Conservation (phyloP, 2,797 vertebrate species). For the Coregonus sp. region DNA sequence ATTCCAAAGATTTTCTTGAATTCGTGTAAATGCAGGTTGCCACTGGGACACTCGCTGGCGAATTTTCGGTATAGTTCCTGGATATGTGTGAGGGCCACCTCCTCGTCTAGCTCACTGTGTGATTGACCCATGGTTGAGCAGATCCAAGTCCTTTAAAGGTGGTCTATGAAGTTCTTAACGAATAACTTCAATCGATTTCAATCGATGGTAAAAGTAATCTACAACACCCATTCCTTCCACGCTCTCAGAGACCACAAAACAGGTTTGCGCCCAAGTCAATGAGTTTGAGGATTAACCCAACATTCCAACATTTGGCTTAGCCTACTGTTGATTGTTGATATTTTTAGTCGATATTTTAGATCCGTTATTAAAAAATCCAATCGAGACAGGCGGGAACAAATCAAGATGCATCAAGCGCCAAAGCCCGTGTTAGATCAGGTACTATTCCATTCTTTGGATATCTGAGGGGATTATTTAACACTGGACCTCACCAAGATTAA, state of each 20-base stretch:
- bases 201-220: background rate
- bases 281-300: background rate
- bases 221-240: background rate
- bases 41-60: conserved; percentile 71
- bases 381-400: background rate
- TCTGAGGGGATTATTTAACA: background rate
- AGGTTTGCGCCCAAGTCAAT: background rate
- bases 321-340: too few relatives aligned
- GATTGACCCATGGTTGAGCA: conserved; percentile 65
- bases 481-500: background rate
- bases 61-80: conserved; percentile 74
- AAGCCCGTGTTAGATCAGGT: too few relatives aligned
- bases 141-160: background rate
- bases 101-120: conserved; percentile 34
- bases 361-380: background rate
- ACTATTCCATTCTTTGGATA: background rate
- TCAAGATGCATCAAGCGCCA: background rate
- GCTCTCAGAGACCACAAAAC: background rate
- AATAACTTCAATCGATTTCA: background rate
- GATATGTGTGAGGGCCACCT: conserved; percentile 68
- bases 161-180: background rate
- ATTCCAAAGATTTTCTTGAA: conserved; percentile 76
- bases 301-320: background rate
- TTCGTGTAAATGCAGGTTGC: conserved; percentile 70
- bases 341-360: background rate